phyloP scores from a whole-genome alignment of 2,113 vertebrate species.

The Gymnobelideus leadbeateri region DNA sequence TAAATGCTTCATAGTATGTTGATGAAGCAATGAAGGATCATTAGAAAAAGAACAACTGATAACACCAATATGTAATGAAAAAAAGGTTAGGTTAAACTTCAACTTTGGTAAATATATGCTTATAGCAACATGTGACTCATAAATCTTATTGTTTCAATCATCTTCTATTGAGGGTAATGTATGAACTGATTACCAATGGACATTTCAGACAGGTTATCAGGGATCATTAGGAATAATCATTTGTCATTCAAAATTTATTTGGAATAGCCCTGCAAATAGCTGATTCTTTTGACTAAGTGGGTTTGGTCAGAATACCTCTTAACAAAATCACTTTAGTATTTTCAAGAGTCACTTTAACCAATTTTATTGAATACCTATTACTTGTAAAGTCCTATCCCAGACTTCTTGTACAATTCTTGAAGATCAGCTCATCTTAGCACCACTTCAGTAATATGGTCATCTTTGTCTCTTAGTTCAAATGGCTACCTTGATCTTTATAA shows the following conservation, averaged over 20 bases:
- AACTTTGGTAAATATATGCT: conserved; percentile 1
- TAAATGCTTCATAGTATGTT: neutral
- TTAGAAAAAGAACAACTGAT: conserved; percentile 11
- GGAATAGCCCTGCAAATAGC: neutral
- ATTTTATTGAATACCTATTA: neutral
- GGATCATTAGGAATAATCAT: neutral
- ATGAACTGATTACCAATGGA: neutral
- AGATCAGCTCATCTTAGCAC: conserved; percentile 6
- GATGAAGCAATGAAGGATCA: neutral
- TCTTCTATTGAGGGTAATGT: neutral
- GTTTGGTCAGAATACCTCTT: neutral
- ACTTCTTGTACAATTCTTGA: neutral
- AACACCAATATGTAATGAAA: conserved; percentile 6
- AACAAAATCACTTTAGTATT: neutral
- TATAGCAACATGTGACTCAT: neutral
- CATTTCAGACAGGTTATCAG: neutral
- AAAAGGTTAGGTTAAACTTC: neutral
- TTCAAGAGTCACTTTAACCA: neutral
- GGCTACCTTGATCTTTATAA: neutral
- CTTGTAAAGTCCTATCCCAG: neutral
- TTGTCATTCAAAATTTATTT: neutral
- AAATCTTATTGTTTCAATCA: neutral
- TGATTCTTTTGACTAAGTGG: conserved; percentile 1
- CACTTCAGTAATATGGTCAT: neutral
- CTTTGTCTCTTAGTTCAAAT: neutral